phyloP scores from a whole-genome alignment of 1,140 invertebrate species.

The Melipona quadrifasciata region DNA sequence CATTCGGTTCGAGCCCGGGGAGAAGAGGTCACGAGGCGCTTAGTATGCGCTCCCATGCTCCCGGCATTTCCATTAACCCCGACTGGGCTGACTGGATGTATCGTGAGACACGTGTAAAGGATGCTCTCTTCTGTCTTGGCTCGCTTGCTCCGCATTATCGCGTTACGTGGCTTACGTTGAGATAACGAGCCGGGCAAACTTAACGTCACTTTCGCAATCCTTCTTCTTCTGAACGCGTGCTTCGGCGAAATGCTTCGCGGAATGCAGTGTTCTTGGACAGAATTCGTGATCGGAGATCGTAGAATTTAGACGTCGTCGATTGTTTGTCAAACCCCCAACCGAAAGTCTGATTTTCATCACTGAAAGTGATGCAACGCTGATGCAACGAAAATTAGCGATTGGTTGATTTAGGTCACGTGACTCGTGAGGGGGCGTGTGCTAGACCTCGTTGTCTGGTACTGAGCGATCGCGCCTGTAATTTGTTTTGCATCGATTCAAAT shows the following conservation, averaged over 20 bases:
- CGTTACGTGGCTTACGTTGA: conserved; percentile 7
- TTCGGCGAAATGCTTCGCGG: background rate
- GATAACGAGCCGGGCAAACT: background rate
- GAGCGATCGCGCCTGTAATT: no score
- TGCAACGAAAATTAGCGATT: no score
- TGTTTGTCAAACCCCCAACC: no score
- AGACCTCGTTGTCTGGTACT: no score
- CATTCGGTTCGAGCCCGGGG: conserved; percentile 4
- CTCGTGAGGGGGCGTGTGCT: no score
- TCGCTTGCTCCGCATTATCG: conserved; percentile 12
- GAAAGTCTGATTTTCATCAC: no score
- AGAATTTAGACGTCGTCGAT: no score
- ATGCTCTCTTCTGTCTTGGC: background rate
- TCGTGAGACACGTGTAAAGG: conserved; percentile 27
- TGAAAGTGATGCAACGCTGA: no score
- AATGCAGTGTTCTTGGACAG: background rate
- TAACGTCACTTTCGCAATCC: conserved; percentile 1
- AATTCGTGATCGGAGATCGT: no score
- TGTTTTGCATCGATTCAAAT: no score
- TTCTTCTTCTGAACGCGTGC: background rate
- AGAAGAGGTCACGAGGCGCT: conserved; percentile 14
- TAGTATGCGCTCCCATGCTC: conserved; percentile 52
- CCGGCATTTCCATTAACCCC: conserved; percentile 48
- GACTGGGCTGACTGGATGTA: conserved; percentile 16
- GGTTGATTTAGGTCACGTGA: no score